A percentile compares a stretch with the other conserved stretches of the same genome.
These are phyloP conservation scores for Melanotaenia parkinsoni DNA, from an alignment of 2,797 vertebrate genomes.

Conservation along the genomic window DNA sequence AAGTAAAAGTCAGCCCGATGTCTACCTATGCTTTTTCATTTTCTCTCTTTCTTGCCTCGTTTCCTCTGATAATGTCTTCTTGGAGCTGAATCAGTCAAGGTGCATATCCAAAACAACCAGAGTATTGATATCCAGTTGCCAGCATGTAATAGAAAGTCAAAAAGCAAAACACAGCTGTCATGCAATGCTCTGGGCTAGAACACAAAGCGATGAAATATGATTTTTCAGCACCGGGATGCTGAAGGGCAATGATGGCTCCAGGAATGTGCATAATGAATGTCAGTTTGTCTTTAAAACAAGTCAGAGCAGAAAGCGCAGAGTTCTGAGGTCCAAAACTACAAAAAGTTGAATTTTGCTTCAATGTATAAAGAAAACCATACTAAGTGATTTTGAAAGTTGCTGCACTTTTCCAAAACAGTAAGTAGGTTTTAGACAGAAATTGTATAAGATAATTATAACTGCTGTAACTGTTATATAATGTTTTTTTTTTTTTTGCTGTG, in stretches of 20 bases:
- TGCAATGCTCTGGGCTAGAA: not conserved
- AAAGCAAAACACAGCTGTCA: not conserved
- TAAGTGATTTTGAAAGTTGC: not conserved
- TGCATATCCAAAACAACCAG: too few relatives aligned
- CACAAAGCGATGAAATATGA: not conserved
- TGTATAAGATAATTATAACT: not conserved
- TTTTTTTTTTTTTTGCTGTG: not conserved
- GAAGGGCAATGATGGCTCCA: not conserved
- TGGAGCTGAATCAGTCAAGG: not conserved
- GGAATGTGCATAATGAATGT: not conserved
- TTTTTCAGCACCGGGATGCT: too few relatives aligned
- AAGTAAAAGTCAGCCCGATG: not conserved
- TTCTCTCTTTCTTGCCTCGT: not conserved
- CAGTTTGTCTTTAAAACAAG: not conserved
- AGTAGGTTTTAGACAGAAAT: not conserved
- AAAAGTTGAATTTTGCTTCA: not conserved
- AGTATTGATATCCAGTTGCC: not conserved
- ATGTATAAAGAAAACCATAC: too few relatives aligned
- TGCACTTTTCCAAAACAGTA: not conserved
- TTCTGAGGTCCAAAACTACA: not conserved
- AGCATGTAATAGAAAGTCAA: too few relatives aligned
- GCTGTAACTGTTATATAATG: not conserved
- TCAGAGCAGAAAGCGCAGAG: not conserved
- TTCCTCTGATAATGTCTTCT: not conserved
- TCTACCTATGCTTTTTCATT: not conserved